Conservation (phyloP, 2,113 vertebrate genomes). For the Ahaetulla prasina region DNA sequence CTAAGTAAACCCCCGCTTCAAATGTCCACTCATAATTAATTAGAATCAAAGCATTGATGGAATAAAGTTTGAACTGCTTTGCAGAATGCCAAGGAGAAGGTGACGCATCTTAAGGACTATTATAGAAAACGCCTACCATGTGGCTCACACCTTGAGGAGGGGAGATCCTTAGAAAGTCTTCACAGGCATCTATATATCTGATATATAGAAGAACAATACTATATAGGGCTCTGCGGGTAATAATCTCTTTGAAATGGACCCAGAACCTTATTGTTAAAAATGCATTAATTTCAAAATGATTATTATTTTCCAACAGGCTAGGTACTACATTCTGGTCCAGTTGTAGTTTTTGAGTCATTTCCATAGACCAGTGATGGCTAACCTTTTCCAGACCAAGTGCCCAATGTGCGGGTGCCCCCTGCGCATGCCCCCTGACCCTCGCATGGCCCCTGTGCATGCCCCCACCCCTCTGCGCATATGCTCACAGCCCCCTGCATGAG, state of each 20-base stretch:
- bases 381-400: too few species aligned
- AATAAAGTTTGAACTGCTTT: not conserved
- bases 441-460: too few species aligned
- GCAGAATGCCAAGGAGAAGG: too few species aligned
- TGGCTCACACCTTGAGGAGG: not conserved
- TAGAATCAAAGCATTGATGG: not conserved
- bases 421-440: too few species aligned
- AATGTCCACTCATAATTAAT: not conserved
- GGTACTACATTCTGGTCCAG: not conserved
- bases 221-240: not conserved
- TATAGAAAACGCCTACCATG: not conserved
- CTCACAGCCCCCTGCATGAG: too few species aligned
- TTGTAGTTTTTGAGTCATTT: not conserved
- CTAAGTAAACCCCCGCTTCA: not conserved
- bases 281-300: not conserved
- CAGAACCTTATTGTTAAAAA: not conserved
- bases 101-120: too few species aligned
- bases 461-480: too few species aligned
- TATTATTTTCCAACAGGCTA: not conserved
- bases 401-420: too few species aligned
- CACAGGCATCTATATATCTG: not conserved
- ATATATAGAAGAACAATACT: not conserved
- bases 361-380: not conserved
- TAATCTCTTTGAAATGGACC: not conserved
- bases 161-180: not conserved